These are phyloP conservation scores for Clavelina lepadiformis DNA, from an alignment of 23 tunicate species.

Conservation along the genomic window DNA sequence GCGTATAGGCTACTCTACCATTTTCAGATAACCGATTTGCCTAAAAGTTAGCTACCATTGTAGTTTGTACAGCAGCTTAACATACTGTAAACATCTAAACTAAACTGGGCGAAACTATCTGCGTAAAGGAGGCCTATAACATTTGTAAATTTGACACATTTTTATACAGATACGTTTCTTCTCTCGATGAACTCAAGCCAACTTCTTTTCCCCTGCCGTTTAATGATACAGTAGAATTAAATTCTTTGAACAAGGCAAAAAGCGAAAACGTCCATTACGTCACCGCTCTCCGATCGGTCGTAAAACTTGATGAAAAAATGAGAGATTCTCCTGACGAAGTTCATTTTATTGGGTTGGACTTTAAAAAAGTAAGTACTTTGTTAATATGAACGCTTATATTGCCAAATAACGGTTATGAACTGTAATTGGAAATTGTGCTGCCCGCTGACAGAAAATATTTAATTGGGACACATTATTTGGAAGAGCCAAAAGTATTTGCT, in stretches of 20 bases:
- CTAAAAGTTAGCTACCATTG: too few relatives aligned
- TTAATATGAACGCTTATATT: not conserved
- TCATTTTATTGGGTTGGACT: conserved; percentile 77
- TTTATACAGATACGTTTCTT: conserved; percentile 7
- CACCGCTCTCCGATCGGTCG: conserved; percentile 8
- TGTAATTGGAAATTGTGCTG: not conserved
- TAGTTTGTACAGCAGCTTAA: too few relatives aligned
- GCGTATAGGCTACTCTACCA: too few relatives aligned
- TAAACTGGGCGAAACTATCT: too few relatives aligned
- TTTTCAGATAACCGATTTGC: too few relatives aligned
- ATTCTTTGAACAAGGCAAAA: conserved; percentile 31
- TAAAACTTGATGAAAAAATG: conserved; percentile 8
- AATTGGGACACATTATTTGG: too few relatives aligned
- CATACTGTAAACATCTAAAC: too few relatives aligned
- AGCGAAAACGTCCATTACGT: conserved; percentile 11
- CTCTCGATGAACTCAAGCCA: not conserved
- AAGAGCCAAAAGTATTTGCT: too few relatives aligned
- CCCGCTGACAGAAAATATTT: too few relatives aligned
- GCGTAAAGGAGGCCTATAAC: too few relatives aligned
- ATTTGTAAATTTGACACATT: too few relatives aligned
- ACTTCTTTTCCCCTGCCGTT: not conserved
- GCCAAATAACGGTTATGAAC: not conserved
- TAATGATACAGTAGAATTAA: conserved; percentile 5
- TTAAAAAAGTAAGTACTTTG: conserved; percentile 42
- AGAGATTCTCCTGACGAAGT: conserved; percentile 44